Evolutionary conservation across 2,113 vertebrate species (phyloP), one percentile per base, ranked within the genome.

Genomic region (Alethe diademata): DNA sequence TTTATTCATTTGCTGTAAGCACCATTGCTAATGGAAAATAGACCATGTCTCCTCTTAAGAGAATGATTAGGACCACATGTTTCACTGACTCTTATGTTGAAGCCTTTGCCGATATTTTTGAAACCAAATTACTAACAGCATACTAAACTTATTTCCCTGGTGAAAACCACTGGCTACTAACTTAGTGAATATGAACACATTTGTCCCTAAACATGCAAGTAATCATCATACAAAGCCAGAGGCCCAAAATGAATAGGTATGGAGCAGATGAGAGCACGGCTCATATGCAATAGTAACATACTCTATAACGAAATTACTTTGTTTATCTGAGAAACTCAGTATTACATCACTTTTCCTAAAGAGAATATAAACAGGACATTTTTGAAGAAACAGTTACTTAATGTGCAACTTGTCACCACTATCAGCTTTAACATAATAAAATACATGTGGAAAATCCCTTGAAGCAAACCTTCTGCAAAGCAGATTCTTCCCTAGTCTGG

Each of bases 21-120:
- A 96, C 89, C 85, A 95, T 97, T 97, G 96, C 94, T 97, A 97
- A 97, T 95, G 95, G 96, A 98, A 98, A 98, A 98, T 98, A 97
- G 95, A 97, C 97, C 97, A 96, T 97, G 95, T 97, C 96, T 98
- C 97, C 97, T 89, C 95, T 97, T 94, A 96, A 95, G 94, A 74
- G 93, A 93, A 93, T 96, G 96, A 97, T 98, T 61, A 98, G 93
- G 96, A 97, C 97, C 98, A 98, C 97, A 97, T 98, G 98, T 98
- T 97, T 83, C 72, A 71, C 87, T 96, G 87, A 97, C 96, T 97
- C 95, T 95, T 90, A 95, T 22, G 82, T 78, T 73, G 93, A 97
- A 85, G 90, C 85, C 81, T 96, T 92, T 83, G 88, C 86, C 33
- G 82, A 71, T 96, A 91, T 97, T 96, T 96, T 96, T 64, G 88